phyloP scores from a whole-genome alignment of 2,113 vertebrate genomes.

The Aplodontia rufa region DNA sequence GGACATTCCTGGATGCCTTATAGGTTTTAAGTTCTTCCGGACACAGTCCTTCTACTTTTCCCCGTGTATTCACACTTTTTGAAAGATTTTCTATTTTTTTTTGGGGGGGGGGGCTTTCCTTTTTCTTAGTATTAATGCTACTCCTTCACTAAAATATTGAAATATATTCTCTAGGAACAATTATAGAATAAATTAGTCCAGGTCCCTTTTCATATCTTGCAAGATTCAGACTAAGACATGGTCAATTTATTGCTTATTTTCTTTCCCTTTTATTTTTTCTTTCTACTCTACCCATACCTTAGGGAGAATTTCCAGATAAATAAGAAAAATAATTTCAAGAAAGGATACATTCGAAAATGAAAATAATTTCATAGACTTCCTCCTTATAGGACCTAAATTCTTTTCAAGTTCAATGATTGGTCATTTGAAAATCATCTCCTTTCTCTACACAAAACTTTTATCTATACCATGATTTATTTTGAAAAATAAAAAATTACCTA shows the following conservation, averaged over 20 bases:
- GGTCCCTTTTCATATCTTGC: background rate
- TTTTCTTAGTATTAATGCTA: background rate
- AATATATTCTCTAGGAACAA: background rate
- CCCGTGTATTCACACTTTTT: background rate
- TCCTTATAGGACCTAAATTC: background rate
- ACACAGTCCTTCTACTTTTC: background rate
- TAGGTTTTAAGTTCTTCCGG: background rate
- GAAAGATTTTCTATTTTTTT: no score
- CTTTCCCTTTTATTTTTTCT: no score
- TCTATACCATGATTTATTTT: no score
- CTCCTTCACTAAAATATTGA: background rate
- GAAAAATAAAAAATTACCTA: background rate
- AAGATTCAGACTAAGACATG: background rate
- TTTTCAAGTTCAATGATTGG: background rate
- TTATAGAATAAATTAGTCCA: background rate
- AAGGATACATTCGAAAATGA: background rate
- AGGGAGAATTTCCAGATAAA: background rate
- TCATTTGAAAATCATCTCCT: background rate
- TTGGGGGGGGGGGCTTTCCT: no score
- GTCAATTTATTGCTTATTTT: background rate
- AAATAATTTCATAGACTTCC: no score
- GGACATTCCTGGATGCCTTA: background rate
- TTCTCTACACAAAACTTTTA: no score
- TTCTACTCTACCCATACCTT: background rate
- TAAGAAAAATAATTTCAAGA: background rate